Conservation (phyloP, 2,888 invertebrate species). For the Nysson spinosus region DNA sequence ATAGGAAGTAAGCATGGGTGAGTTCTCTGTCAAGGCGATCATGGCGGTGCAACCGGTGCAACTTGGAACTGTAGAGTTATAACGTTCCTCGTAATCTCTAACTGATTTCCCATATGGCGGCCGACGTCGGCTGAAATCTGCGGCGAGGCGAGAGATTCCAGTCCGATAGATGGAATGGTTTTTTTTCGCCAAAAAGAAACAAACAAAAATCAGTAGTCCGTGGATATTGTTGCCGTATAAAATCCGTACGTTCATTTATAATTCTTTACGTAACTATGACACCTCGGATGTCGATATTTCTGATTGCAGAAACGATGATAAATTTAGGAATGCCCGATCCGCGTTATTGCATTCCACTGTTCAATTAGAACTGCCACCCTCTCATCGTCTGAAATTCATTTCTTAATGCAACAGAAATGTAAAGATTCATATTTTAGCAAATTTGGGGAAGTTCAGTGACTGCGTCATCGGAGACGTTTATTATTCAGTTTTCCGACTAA, state of each 20-base stretch:
- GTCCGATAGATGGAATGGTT: slow-evolving; percentile 39
- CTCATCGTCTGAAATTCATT: too few relatives aligned
- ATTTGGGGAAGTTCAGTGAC: too few relatives aligned
- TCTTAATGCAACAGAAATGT: too few relatives aligned
- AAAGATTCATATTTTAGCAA: too few relatives aligned
- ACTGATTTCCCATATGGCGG: slow-evolving; percentile 62
- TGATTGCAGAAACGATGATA: too few relatives aligned
- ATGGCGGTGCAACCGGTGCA: slow-evolving; percentile 26
- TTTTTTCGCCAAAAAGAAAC: slow-evolving; percentile 25
- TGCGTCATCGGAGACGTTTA: too few relatives aligned
- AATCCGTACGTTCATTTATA: slow-evolving; percentile 19
- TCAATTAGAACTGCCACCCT: too few relatives aligned
- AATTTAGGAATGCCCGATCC: too few relatives aligned
- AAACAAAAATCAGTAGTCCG: slow-evolving; percentile 11
- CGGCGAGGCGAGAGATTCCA: slow-evolving; percentile 38
- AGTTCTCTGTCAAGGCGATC: slow-evolving; percentile 44
- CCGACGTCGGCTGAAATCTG: slow-evolving; percentile 21
- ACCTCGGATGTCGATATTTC: too few relatives aligned
- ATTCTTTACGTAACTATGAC: too few relatives aligned
- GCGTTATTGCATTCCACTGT: too few relatives aligned
- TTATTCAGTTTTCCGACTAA: too few relatives aligned
- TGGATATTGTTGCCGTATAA: neutral
- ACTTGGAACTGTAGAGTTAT: slow-evolving; percentile 18
- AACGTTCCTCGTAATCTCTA: slow-evolving; percentile 38
- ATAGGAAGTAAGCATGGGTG: slow-evolving; percentile 58